These are phyloP conservation scores for Isurus oxyrinchus DNA, from an alignment of 2,113 vertebrate genomes.

Conservation along the genomic window DNA sequence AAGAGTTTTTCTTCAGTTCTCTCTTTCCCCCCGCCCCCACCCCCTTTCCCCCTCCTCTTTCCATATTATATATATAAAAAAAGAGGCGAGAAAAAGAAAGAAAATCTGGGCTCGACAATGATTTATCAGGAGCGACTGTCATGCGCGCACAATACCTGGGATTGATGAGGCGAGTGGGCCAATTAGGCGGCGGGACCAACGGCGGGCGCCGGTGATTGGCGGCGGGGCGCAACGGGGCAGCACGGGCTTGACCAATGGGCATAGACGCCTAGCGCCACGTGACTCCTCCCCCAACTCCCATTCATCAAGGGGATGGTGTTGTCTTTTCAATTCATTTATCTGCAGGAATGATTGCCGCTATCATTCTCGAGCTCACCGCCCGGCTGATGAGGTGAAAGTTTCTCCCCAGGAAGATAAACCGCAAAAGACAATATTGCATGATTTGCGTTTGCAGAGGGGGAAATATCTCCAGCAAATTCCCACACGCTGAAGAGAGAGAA, in stretches of 20 bases:
- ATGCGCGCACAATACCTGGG: conserved; percentile 83
- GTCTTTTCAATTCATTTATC: conserved; percentile 99
- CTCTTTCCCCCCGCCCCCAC: neutral
- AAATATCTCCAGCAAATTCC: conserved; percentile 38
- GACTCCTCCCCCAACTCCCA: conserved; percentile 81
- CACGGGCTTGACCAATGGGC: conserved; percentile 68
- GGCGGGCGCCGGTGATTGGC: conserved; percentile 78
- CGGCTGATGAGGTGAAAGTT: conserved; percentile 99
- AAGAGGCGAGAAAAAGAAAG: neutral
- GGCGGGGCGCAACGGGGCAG: conserved; percentile 73
- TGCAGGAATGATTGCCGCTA: conserved; percentile 99
- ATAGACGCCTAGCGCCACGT: conserved; percentile 60
- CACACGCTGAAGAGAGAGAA: conserved; percentile 38
- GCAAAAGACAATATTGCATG: conserved; percentile 97
- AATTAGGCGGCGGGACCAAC: conserved; percentile 71
- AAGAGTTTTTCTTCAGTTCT: conserved; percentile 50
- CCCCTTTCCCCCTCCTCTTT: neutral
- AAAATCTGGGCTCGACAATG: conserved; percentile 50
- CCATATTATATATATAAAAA: conserved; percentile 33
- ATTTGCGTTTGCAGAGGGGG: conserved; percentile 66
- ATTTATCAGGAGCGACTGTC: conserved; percentile 75
- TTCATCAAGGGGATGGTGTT: conserved; percentile 99
- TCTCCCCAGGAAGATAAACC: conserved; percentile 99
- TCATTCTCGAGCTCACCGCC: conserved; percentile 99
- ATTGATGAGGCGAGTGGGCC: conserved; percentile 86